phyloP scores from a whole-genome alignment of 2,797 vertebrate species.

The Pangasius krempfi region DNA sequence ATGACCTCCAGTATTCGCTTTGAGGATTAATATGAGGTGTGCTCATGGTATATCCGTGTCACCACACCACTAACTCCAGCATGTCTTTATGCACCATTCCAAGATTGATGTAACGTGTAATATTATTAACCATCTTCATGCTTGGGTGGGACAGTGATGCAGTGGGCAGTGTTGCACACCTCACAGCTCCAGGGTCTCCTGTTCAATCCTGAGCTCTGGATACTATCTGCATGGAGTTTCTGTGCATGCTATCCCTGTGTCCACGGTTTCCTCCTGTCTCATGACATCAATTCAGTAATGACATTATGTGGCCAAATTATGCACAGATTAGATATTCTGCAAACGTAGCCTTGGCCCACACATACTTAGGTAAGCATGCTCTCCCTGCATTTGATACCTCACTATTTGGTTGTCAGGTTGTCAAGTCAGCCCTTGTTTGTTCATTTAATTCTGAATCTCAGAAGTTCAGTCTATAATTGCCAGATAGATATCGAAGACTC shows the following conservation, averaged over 20 bases:
- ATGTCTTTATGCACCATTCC: not conserved
- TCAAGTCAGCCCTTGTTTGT: slow-evolving; percentile 1
- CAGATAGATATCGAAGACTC: slow-evolving; percentile 26
- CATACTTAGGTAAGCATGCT: not conserved
- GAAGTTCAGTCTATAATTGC: not conserved
- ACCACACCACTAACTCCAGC: not conserved
- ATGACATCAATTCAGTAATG: not conserved
- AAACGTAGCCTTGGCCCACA: not conserved
- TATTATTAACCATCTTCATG: not conserved
- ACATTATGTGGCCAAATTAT: not conserved
- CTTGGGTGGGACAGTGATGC: not conserved
- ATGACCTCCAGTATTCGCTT: not conserved
- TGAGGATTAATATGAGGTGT: not conserved
- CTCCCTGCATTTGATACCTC: not conserved
- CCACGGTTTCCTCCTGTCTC: not conserved
- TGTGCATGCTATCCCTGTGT: not conserved
- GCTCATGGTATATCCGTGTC: not conserved
- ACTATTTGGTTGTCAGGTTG: not conserved
- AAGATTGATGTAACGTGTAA: not conserved
- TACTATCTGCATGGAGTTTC: not conserved
- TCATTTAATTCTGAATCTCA: slow-evolving; percentile 12
- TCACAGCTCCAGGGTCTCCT: not conserved
- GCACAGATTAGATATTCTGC: not conserved
- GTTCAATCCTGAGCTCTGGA: not conserved
- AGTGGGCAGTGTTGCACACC: not conserved